phyloP scores from a whole-genome alignment of 2,113 vertebrate genomes.

The Podarcis raffonei region DNA sequence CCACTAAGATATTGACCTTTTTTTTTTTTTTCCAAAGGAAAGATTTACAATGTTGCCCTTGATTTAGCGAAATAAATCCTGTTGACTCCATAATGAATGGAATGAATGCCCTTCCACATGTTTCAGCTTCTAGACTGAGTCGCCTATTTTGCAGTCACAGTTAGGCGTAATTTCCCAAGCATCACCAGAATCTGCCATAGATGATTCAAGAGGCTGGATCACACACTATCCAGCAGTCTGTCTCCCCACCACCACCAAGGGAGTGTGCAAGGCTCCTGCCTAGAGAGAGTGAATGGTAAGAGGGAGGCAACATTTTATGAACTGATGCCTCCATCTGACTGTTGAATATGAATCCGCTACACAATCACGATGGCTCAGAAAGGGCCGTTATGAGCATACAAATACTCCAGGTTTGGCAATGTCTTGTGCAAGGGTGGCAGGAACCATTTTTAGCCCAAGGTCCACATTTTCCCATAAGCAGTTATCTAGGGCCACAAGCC shows the following conservation, averaged over 20 bases:
- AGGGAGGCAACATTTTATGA: not conserved
- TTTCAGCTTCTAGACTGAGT: not conserved
- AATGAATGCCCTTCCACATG: not conserved
- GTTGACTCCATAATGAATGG: slow-evolving; percentile 19
- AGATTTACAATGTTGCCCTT: slow-evolving; percentile 14
- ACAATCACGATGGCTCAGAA: not conserved
- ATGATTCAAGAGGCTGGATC: not conserved
- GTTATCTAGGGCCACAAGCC: too few relatives aligned
- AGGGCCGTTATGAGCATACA: not conserved
- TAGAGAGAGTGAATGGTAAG: not conserved
- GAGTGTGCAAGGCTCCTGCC: not conserved
- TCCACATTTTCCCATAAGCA: too few relatives aligned
- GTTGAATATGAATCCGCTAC: not conserved
- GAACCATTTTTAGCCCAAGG: too few relatives aligned
- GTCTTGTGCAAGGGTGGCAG: too few relatives aligned
- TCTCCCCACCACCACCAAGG: not conserved
- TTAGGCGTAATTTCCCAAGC: not conserved
- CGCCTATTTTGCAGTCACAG: not conserved
- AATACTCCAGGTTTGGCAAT: too few relatives aligned
- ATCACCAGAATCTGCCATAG: not conserved
- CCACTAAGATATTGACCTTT: not conserved
- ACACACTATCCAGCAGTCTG: not conserved
- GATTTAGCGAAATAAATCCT: slow-evolving; percentile 24
- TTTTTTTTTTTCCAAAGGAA: not conserved
- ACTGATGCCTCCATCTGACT: too few relatives aligned